These are phyloP conservation scores for Sparidentex hasta DNA, from an alignment of 2,797 vertebrate genomes.

Conservation along the genomic window DNA sequence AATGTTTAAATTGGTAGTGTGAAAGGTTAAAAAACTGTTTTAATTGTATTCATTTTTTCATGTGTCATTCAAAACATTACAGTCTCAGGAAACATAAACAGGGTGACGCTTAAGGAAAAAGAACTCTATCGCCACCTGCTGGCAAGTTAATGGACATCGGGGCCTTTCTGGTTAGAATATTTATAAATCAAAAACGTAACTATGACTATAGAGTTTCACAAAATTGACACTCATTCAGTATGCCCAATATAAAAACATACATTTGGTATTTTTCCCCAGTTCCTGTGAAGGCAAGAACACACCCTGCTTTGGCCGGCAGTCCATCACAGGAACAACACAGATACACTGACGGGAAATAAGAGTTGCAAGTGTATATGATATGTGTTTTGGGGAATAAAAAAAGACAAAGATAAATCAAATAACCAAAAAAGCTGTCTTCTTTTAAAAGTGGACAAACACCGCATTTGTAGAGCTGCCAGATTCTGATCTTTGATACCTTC, in stretches of 20 bases:
- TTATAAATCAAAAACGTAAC: neutral
- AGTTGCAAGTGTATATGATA: neutral
- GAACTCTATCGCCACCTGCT: constrained; percentile 59
- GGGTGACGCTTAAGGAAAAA: neutral
- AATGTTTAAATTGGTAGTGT: neutral
- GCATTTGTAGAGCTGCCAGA: constrained; percentile 15
- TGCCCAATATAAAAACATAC: too few species aligned
- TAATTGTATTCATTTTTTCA: neutral
- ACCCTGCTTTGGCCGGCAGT: constrained; percentile 11
- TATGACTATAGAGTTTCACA: neutral
- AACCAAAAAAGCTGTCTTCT: neutral
- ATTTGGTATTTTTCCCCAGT: too few species aligned
- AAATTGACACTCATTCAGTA: neutral
- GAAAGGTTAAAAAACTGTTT: neutral
- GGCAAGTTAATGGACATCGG: constrained; percentile 21
- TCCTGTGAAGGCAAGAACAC: neutral
- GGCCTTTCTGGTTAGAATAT: neutral
- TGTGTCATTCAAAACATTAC: neutral
- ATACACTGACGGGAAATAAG: neutral
- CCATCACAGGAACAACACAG: constrained; percentile 1
- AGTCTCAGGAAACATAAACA: neutral
- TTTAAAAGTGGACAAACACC: neutral
- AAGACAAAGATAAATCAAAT: neutral
- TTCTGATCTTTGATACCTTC: constrained; percentile 37
- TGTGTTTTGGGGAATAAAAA: neutral